phyloP scores from a whole-genome alignment of 2,888 invertebrate genomes.

The Aphodius granarius region DNA sequence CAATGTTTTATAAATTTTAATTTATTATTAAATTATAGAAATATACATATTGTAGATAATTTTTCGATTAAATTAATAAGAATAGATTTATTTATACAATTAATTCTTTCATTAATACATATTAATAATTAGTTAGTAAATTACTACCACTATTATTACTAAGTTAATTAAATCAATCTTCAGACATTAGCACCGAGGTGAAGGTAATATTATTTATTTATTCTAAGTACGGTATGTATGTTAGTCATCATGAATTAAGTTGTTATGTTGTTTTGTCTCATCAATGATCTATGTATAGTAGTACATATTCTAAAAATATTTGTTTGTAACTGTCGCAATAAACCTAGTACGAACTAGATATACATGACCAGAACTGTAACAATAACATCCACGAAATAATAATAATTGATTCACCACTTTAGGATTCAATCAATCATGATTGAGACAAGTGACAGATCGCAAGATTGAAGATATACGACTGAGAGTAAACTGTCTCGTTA shows the following conservation, averaged over 20 bases:
- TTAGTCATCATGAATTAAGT: background rate
- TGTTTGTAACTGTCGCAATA: background rate
- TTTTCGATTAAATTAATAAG: no score
- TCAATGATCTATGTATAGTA: background rate
- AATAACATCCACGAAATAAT: background rate
- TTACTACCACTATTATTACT: no score
- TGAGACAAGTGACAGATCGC: background rate
- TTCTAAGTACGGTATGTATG: background rate
- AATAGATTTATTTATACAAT: no score
- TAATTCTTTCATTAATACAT: no score
- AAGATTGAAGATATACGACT: background rate
- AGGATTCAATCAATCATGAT: background rate
- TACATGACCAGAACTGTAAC: background rate
- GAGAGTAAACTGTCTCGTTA: background rate
- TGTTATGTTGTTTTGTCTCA: background rate
- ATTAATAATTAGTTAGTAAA: no score
- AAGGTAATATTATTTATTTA: no score
- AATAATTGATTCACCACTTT: background rate
- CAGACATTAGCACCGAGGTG: no score
- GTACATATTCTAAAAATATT: background rate
- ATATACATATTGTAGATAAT: no score
- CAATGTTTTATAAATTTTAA: no score
- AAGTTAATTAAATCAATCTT: no score
- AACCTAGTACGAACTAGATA: background rate
- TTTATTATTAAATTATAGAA: no score